phyloP scores from a whole-genome alignment of 1,140 invertebrate species.

The Rhagoletis zephyria region DNA sequence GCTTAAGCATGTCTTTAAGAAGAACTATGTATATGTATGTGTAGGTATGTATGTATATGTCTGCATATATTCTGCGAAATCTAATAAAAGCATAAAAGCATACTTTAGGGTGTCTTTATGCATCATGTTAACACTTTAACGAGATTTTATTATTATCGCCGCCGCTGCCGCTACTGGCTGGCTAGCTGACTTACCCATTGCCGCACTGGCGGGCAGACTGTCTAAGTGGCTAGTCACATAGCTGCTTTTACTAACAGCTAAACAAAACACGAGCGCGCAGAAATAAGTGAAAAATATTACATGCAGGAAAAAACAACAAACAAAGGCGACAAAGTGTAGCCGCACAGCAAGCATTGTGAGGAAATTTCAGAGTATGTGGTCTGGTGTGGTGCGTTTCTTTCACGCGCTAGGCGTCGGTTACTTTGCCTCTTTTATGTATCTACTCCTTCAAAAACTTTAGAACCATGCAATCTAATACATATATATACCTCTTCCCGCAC shows the following conservation, averaged over 20 bases:
- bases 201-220: not conserved
- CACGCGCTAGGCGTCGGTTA: not conserved
- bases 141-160: constrained; percentile 59
- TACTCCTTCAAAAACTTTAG: not conserved
- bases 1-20: not conserved
- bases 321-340: constrained; percentile 24
- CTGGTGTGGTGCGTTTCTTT: constrained; percentile 15
- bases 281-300: not conserved
- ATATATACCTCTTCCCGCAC: not conserved
- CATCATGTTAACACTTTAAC: constrained; percentile 60
- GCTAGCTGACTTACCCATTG: not conserved
- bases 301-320: not conserved
- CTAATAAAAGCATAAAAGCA: constrained; percentile 60
- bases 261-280: not conserved
- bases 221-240: not conserved
- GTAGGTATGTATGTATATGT: constrained; percentile 4
- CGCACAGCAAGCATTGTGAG: not conserved
- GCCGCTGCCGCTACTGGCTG: not conserved
- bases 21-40: constrained; percentile 2
- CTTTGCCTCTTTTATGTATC: not conserved
- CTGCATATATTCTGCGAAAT: constrained; percentile 8
- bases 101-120: constrained; percentile 58
- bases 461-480: not conserved
- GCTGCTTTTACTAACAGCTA: not conserved
- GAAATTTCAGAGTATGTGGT: not conserved